A percentile compares a stretch with the other conserved stretches of the same genome.
These are phyloP conservation scores for Hartigia nigra DNA, from an alignment of 2,888 invertebrate genomes.

Conservation along the genomic window DNA sequence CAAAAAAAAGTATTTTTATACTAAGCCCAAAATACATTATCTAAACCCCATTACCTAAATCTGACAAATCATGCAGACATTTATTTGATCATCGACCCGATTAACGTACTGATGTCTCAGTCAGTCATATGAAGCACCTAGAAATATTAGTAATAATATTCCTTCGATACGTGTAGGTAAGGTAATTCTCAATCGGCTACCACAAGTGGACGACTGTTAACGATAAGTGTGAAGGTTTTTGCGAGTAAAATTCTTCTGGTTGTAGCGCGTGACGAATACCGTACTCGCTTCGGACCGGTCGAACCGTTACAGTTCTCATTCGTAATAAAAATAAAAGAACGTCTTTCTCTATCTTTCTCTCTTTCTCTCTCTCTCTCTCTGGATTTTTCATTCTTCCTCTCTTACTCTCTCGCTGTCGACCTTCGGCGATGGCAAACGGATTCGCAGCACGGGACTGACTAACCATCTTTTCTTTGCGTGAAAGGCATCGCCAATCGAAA, in stretches of 20 bases:
- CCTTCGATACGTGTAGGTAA: not conserved
- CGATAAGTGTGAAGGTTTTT: not conserved
- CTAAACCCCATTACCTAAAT: not conserved
- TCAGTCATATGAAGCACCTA: not conserved
- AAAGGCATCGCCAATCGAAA: not conserved
- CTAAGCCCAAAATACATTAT: not conserved
- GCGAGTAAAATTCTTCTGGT: slow-evolving; percentile 1
- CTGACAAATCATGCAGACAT: not conserved
- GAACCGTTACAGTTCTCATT: slow-evolving; percentile 7
- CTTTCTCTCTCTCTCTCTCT: not conserved
- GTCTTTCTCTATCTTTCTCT: not conserved
- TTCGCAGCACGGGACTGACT: not conserved
- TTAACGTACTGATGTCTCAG: not conserved
- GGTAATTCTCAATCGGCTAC: slow-evolving; percentile 10
- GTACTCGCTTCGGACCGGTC: slow-evolving; percentile 2
- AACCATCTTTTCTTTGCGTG: not conserved
- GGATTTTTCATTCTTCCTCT: not conserved
- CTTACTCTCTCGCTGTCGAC: not conserved
- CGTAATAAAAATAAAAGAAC: not conserved
- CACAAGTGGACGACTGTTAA: not conserved
- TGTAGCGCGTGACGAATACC: slow-evolving; percentile 15
- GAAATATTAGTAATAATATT: not conserved
- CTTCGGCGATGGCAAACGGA: slow-evolving; percentile 3
- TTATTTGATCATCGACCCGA: not conserved
- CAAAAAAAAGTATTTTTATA: not conserved